Base-by-base conservation (phyloP, 2,113 vertebrate genomes). In the Bothrops jararaca region DNA sequence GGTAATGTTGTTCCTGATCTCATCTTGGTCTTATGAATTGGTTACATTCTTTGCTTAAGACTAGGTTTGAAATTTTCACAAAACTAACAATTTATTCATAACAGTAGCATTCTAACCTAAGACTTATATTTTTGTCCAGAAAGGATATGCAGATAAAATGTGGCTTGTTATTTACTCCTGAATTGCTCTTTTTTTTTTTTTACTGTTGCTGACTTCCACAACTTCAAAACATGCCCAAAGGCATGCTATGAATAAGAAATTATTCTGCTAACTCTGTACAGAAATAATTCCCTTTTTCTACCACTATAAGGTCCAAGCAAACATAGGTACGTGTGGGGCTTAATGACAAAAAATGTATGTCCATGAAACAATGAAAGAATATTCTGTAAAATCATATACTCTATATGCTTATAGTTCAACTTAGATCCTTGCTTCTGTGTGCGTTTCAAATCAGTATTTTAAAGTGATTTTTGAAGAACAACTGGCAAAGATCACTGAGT, bases 91-190 rank as follows among this genome's bases (percentile, higher is more conserved):
- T 4, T 89, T 57, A 93, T 94, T 93, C 89, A 0, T 85, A 69
- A 69, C 26, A 94, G 0, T 94, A 34, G 18, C 29, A 94, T 93
- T 90, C 7, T 42, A 92, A 92, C 0, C 50, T 91, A 89, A 95
- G 94, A 69, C 60, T 11, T 86, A 52, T 90, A 6, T 7, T 20
- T 34, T 90, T 86, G 3, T 11, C 39, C 90, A 91, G 29, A 7
- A 56, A 29, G 85, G 86, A 45, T 1, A 3, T 60, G 86, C 34
- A 8, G 6, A 91, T 88, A 91, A 93, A 95, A 93, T 26, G 2
- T 88, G 50, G 90, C 57, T 69, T 57, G 7, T n/a, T 95, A 93
- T 94, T 95, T 95, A 93, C 58, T 93, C 12, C n/a, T 87, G 22
- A 45, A 64, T 5, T 92, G 1, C 9, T 87, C 1, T 45, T 88